Evolutionary conservation across 2,113 vertebrate species (phyloP).

Genomic region (Chloroceryle aenea): DNA sequence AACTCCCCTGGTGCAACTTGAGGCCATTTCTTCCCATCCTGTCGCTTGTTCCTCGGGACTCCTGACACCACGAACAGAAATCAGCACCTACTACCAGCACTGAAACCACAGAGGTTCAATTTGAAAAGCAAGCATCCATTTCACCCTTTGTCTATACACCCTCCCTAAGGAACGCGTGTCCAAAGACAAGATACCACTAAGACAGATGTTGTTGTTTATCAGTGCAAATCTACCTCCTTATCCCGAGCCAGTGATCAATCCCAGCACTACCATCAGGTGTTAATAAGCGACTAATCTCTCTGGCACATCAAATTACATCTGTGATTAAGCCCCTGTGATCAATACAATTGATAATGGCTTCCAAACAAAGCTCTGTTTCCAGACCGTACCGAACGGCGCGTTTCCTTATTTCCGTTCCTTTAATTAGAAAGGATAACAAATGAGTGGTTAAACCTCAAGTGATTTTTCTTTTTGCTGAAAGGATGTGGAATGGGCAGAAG

Average conservation of each 20-base stretch:
- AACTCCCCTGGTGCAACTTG: too few species aligned
- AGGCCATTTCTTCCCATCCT: too few species aligned
- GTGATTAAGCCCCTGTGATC: constrained; percentile 43
- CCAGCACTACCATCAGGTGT: neutral
- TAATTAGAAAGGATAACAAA: constrained; percentile 43
- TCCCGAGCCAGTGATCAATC: neutral
- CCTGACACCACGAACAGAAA: neutral
- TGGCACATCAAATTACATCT: constrained; percentile 17
- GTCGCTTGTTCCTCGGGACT: too few species aligned
- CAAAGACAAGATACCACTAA: neutral
- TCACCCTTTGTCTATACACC: neutral
- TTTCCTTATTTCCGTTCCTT: constrained; percentile 27
- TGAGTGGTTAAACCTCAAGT: neutral
- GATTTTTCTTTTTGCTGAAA: neutral
- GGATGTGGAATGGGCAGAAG: neutral
- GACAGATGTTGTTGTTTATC: neutral
- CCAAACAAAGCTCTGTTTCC: constrained; percentile 9
- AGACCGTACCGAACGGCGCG: neutral
- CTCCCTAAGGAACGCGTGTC: neutral
- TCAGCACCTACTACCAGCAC: neutral
- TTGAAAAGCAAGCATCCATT: neutral
- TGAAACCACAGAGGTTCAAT: neutral
- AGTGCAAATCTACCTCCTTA: neutral
- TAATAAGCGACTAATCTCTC: neutral
- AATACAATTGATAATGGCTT: constrained; percentile 1